phyloP scores from a whole-genome alignment of 1,140 invertebrate species.

The Oppia nitens region DNA sequence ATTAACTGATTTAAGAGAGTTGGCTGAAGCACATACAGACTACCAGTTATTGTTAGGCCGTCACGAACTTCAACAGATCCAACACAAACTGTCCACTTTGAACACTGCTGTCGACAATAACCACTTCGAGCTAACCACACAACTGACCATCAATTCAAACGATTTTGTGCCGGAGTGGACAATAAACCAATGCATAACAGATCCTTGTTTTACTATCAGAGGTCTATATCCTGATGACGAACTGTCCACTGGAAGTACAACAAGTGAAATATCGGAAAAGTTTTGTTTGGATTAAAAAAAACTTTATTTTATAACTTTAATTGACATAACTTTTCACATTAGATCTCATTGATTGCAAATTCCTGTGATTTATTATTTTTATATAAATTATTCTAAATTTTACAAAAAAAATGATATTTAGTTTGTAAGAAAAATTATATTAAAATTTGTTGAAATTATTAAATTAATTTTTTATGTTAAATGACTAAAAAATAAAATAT shows the following conservation, averaged over 20 bases:
- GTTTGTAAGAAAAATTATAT: too few species aligned
- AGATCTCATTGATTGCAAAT: neutral
- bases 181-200: neutral
- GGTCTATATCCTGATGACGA: neutral
- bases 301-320: neutral
- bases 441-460: too few species aligned
- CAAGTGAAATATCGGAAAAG: neutral
- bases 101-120: constrained; percentile 16
- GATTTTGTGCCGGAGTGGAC: neutral
- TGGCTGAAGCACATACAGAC: constrained; percentile 37
- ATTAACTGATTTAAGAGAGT: constrained; percentile 35
- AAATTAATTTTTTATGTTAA: too few species aligned
- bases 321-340: too few species aligned
- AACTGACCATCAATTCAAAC: neutral
- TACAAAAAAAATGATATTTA: too few species aligned
- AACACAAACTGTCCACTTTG: constrained; percentile 24
- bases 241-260: neutral
- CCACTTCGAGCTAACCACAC: neutral
- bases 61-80: constrained; percentile 24
- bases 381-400: too few species aligned
- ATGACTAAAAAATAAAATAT: too few species aligned
- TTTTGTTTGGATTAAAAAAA: neutral
- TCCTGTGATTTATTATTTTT: neutral
- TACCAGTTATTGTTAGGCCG: constrained; percentile 28
- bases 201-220: neutral